Evolutionary conservation across 2,888 invertebrate genomes (phyloP).

Genomic region (Arge pagana): DNA sequence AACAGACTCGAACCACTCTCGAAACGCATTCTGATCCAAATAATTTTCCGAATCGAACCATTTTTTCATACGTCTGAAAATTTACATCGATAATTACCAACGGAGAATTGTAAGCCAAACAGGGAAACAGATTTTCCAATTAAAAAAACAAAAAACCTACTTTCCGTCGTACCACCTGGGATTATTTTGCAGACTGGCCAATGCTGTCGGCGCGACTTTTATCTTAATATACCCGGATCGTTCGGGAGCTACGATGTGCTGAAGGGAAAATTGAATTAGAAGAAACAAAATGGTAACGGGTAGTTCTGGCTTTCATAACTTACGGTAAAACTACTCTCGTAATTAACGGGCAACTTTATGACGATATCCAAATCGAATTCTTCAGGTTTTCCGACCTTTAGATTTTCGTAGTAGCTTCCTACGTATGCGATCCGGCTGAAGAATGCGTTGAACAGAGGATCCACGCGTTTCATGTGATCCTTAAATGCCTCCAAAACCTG

Average conservation of each 20-base stretch:
- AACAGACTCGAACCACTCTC: slow-evolving; percentile 63
- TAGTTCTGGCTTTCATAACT: slow-evolving; percentile 3
- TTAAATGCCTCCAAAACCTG: slow-evolving; percentile 41
- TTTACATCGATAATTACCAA: neutral
- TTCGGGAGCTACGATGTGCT: slow-evolving; percentile 14
- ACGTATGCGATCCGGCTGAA: slow-evolving; percentile 57
- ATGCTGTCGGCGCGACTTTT: slow-evolving; percentile 17
- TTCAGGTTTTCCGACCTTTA: slow-evolving; percentile 64
- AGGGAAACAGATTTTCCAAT: neutral
- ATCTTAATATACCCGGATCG: slow-evolving; percentile 35
- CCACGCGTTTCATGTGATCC: slow-evolving; percentile 43
- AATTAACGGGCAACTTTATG: slow-evolving; percentile 61
- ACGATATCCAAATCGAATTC: slow-evolving; percentile 68
- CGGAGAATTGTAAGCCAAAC: too few species aligned
- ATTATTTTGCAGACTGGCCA: slow-evolving; percentile 19
- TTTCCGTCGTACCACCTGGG: slow-evolving; percentile 28
- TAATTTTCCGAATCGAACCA: slow-evolving; percentile 61
- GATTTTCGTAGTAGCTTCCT: slow-evolving; percentile 67
- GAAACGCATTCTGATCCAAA: slow-evolving; percentile 60
- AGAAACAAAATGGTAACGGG: neutral
- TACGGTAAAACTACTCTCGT: slow-evolving; percentile 51
- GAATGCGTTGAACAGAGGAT: slow-evolving; percentile 46
- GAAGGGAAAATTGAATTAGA: neutral
- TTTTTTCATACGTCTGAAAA: slow-evolving; percentile 53
- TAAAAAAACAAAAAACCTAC: slow-evolving; percentile 23